Conservation (phyloP, 2,113 vertebrate species). For the Brachypodius melanocephalos region DNA sequence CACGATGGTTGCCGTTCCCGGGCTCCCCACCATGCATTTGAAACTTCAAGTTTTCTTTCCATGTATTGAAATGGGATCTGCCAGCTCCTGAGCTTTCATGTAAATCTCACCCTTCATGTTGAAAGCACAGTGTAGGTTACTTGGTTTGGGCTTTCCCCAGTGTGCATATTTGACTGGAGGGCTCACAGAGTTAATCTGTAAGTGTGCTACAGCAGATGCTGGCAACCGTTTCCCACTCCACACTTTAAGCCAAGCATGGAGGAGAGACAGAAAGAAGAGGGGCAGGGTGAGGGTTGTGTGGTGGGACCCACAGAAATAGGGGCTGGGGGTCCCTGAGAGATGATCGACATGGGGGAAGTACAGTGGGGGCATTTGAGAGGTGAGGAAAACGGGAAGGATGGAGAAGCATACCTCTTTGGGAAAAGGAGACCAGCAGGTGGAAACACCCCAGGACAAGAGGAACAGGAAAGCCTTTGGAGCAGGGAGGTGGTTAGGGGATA, state of each 20-base stretch:
- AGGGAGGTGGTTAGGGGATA: neutral
- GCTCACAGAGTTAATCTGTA: neutral
- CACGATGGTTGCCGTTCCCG: accelerated
- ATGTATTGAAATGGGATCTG: neutral
- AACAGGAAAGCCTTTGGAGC: neutral
- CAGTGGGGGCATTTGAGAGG: no score
- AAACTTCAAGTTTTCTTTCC: neutral
- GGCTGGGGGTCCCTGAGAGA: neutral
- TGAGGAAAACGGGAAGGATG: neutral
- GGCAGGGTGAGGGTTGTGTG: neutral
- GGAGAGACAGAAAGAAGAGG: neutral
- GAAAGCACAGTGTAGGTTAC: neutral
- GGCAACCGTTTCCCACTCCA: neutral
- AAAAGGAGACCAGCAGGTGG: neutral
- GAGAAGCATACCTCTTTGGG: neutral
- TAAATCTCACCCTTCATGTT: neutral
- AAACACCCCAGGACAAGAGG: neutral
- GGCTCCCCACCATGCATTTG: neutral
- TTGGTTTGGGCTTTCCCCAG: neutral
- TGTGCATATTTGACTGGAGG: neutral
- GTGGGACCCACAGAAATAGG: neutral
- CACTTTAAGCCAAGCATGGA: neutral
- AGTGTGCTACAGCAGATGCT: neutral
- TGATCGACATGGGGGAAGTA: accelerated
- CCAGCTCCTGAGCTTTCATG: neutral